Conservation (phyloP, 2,888 invertebrate species). For the Glomeris marginata region DNA sequence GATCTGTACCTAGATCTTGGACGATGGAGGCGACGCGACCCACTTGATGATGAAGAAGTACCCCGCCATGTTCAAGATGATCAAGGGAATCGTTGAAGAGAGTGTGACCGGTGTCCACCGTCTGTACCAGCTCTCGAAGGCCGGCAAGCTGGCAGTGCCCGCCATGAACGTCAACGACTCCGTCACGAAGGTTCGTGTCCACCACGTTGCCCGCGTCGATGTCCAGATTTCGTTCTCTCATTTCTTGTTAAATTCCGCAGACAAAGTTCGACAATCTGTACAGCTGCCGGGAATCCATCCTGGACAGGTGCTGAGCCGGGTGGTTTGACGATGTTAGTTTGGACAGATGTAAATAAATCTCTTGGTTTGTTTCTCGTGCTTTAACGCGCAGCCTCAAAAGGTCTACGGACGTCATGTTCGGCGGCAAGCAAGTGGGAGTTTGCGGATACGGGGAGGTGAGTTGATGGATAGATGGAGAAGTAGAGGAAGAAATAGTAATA, state of each 20-base stretch:
- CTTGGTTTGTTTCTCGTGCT: background rate
- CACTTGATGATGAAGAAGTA: constrained; percentile 93
- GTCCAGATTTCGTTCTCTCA: constrained; percentile 16
- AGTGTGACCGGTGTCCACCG: constrained; percentile 97
- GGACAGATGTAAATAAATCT: background rate
- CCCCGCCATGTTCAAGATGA: constrained; percentile 78
- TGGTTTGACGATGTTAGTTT: background rate
- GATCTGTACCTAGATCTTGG: constrained; percentile 47
- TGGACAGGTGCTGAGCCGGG: constrained; percentile 42
- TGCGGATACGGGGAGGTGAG: constrained; percentile 82
- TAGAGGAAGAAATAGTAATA: background rate
- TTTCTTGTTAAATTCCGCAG: constrained; percentile 24
- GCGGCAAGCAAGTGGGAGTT: constrained; percentile 88
- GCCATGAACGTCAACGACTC: constrained; percentile 99
- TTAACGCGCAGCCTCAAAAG: constrained; percentile 49
- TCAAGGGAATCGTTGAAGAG: constrained; percentile 92
- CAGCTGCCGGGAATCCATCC: constrained; percentile 81
- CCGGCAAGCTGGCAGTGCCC: constrained; percentile 81
- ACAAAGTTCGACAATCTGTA: constrained; percentile 96
- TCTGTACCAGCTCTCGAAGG: constrained; percentile 86
- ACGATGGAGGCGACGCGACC: constrained; percentile 94
- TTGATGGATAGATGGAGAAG: background rate
- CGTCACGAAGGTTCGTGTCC: constrained; percentile 58
- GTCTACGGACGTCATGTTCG: constrained; percentile 93
- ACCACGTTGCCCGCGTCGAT: too few relatives aligned